Percentiles rank a stretch among this genome's conserved stretches.
Evolutionary conservation across 2,113 vertebrate genomes (phyloP).

Genomic region (Gadus chalcogrammus): DNA sequence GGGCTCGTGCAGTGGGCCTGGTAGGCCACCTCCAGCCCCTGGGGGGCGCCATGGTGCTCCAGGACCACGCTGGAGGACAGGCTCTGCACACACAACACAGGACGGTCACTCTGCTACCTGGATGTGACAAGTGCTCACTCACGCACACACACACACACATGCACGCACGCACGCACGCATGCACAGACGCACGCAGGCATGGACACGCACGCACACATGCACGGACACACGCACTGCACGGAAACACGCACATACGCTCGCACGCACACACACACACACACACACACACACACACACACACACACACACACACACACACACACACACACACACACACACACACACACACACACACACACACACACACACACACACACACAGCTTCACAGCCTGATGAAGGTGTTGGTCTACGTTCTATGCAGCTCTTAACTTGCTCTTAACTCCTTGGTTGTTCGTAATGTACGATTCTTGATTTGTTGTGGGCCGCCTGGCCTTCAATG

Average conservation of each 20-base stretch:
- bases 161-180: too few species aligned
- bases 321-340: background rate
- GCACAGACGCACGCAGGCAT: background rate
- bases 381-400: too few species aligned
- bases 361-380: background rate
- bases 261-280: too few species aligned
- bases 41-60: conserved; percentile 64
- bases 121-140: too few species aligned
- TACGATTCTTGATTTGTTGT: background rate
- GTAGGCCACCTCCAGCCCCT: conserved; percentile 65
- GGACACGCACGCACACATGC: too few species aligned
- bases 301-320: too few species aligned
- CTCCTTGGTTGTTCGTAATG: background rate
- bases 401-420: too few species aligned
- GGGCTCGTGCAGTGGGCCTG: conserved; percentile 54
- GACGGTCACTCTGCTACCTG: background rate
- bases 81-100: conserved; percentile 50
- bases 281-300: conserved; percentile 1
- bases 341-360: background rate
- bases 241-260: too few species aligned
- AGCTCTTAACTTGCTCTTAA: too few species aligned
- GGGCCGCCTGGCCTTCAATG: background rate
- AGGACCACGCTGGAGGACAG: conserved; percentile 74
- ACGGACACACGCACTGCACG: too few species aligned
- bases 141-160: background rate